These are phyloP conservation scores for Melipona bicolor DNA, from an alignment of 2,888 invertebrate species.

Conservation along the genomic window DNA sequence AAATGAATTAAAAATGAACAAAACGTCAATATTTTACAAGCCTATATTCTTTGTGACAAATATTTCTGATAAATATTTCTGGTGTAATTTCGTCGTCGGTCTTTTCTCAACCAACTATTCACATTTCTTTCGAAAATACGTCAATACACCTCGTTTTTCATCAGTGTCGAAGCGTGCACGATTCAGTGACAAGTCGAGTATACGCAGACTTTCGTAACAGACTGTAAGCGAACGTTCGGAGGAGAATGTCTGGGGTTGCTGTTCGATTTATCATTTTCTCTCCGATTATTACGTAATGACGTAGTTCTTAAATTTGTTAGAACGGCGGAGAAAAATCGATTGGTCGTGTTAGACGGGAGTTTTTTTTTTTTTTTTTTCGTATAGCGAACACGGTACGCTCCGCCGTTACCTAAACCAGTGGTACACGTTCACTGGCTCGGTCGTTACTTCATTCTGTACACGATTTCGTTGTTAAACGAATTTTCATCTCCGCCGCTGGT, in stretches of 20 bases:
- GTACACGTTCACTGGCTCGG: conserved; percentile 26
- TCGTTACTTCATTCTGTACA: conserved; percentile 25
- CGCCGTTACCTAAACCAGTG: neutral
- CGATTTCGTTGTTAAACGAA: conserved; percentile 49
- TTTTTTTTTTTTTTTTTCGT: neutral
- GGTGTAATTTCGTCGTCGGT: neutral
- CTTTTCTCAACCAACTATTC: neutral
- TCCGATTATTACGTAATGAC: neutral
- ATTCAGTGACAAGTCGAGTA: neutral
- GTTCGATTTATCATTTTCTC: neutral
- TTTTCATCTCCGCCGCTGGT: conserved; percentile 40
- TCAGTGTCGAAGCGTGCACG: neutral
- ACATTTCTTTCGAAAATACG: neutral
- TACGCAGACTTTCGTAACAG: neutral
- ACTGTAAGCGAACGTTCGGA: neutral
- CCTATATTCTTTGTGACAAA: neutral
- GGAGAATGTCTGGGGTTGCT: neutral
- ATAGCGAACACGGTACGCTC: neutral
- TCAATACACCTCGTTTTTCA: neutral
- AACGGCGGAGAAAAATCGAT: neutral
- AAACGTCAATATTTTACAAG: neutral
- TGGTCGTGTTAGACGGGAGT: neutral
- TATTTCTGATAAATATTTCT: too few species aligned
- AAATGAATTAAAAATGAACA: neutral
- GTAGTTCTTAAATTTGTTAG: neutral